Conservation (phyloP, 2,888 invertebrate genomes). For the Strigamia maritima region DNA sequence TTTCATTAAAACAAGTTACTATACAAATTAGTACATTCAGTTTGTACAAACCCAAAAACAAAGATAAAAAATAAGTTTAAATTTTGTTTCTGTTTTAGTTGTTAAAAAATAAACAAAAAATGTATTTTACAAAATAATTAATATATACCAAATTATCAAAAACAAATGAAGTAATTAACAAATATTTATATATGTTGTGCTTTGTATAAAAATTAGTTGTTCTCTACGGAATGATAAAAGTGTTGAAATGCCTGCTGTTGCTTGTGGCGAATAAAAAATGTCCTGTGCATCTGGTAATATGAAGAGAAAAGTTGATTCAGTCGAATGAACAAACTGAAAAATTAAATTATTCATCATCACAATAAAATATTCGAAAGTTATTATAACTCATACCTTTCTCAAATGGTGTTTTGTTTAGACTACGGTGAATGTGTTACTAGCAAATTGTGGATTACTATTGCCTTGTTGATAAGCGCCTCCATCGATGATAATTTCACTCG, state of each 20-base stretch:
- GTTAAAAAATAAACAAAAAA: neutral
- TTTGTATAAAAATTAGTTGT: too few relatives aligned
- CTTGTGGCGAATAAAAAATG: too few relatives aligned
- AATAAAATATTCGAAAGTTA: neutral
- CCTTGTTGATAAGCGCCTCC: neutral
- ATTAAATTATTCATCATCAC: neutral
- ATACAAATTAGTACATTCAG: neutral
- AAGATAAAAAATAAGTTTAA: neutral
- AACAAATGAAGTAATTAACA: neutral
- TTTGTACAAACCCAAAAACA: neutral
- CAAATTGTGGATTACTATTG: neutral
- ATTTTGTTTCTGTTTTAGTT: neutral
- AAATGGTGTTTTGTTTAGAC: neutral
- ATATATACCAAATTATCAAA: neutral
- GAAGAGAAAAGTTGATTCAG: neutral
- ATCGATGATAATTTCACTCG: neutral
- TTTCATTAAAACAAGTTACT: slow-evolving; percentile 1
- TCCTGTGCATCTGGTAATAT: neutral
- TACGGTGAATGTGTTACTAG: neutral
- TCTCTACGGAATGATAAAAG: too few relatives aligned
- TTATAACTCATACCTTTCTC: neutral
- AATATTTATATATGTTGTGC: neutral
- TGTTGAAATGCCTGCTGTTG: too few relatives aligned
- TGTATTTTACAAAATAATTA: neutral
- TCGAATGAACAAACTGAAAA: neutral